phyloP scores from a whole-genome alignment of 2,888 invertebrate species.

The Reticulitermes lucifugus region DNA sequence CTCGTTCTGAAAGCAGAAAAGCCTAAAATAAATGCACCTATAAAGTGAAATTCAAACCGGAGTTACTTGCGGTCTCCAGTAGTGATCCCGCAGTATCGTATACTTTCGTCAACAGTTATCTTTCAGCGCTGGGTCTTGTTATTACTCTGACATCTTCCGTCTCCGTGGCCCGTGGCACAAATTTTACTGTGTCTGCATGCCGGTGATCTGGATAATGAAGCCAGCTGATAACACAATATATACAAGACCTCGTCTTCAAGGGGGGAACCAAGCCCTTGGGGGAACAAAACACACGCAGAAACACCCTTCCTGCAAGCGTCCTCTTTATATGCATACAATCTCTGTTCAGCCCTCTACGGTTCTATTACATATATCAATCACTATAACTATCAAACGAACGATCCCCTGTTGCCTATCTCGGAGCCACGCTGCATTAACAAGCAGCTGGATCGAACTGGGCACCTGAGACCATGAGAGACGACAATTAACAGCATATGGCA shows the following conservation, averaged over 20 bases:
- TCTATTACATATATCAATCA: slow-evolving; percentile 1
- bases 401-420: background rate
- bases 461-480: background rate
- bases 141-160: no score
- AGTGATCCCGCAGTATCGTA: no score
- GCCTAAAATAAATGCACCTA: no score
- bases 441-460: background rate
- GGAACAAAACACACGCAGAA: background rate
- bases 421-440: no score
- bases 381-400: background rate
- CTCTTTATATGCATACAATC: background rate
- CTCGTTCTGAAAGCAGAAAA: no score
- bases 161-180: no score
- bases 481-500: background rate
- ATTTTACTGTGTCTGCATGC: background rate
- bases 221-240: background rate
- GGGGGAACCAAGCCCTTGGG: background rate
- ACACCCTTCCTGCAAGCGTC: background rate
- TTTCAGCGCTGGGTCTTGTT: no score
- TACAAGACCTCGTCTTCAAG: no score
- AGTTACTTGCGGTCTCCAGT: no score
- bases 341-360: background rate
- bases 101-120: no score
- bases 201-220: background rate
- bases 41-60: no score